Evolutionary conservation across 2,113 vertebrate species (phyloP).

Genomic region (Turdus rufiventris): DNA sequence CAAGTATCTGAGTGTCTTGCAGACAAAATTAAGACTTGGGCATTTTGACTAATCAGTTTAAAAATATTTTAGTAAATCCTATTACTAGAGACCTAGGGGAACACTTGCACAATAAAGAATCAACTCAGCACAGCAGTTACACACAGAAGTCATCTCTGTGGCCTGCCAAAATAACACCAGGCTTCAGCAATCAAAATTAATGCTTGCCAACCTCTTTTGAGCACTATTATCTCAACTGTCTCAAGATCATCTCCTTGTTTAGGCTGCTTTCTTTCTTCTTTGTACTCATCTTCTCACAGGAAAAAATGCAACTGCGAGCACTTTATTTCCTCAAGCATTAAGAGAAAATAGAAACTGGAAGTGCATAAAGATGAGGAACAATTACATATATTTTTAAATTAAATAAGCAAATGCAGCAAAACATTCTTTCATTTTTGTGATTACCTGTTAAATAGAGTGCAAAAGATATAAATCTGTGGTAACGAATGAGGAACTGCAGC

Average conservation of each 20-base stretch:
- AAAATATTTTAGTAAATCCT: neutral
- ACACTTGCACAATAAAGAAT: neutral
- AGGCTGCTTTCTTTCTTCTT: neutral
- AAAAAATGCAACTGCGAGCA: neutral
- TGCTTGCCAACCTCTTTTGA: neutral
- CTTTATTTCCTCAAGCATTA: neutral
- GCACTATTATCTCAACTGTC: neutral
- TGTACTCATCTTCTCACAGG: neutral
- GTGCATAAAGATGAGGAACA: neutral
- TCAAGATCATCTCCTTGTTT: neutral
- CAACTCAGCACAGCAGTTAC: neutral
- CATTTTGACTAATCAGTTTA: neutral
- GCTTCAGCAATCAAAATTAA: neutral
- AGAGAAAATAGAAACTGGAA: neutral
- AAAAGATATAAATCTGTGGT: constrained; percentile 98
- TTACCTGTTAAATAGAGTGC: constrained; percentile 92
- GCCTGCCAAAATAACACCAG: neutral
- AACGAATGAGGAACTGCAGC: constrained; percentile 94
- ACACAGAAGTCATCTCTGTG: neutral
- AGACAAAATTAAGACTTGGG: neutral
- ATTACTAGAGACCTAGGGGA: neutral
- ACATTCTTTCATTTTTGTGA: neutral
- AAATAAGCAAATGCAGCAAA: neutral
- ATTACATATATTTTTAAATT: neutral
- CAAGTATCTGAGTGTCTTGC: neutral